These are phyloP conservation scores for Ormyrus nitidulus DNA, from an alignment of 2,888 invertebrate genomes.

Conservation along the genomic window DNA sequence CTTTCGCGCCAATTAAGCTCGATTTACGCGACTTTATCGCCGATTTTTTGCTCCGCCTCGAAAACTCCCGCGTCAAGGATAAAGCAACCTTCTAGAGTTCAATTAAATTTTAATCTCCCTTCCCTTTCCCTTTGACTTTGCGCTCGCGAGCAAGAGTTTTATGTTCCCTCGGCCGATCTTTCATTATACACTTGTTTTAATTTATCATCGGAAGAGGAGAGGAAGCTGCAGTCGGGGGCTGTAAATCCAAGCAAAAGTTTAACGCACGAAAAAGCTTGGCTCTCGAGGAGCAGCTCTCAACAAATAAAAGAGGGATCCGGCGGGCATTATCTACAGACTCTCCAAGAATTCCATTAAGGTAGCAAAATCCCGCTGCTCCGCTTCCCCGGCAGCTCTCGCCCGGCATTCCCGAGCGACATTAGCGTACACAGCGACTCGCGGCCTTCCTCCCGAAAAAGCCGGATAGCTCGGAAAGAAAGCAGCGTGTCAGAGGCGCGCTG, in stretches of 20 bases:
- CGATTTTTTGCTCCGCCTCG: constrained; percentile 34
- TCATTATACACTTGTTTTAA: too few species aligned
- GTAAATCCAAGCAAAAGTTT: not conserved
- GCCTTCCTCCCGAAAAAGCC: not conserved
- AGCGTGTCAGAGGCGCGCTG: not conserved
- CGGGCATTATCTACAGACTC: constrained; percentile 27
- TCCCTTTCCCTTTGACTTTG: constrained; percentile 7
- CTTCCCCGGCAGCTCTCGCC: not conserved
- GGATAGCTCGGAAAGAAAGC: not conserved
- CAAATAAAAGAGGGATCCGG: constrained; percentile 17
- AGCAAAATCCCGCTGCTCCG: constrained; percentile 11
- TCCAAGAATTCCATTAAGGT: constrained; percentile 32
- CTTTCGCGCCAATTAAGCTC: constrained; percentile 50
- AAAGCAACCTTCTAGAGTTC: not conserved
- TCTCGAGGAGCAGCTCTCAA: not conserved
- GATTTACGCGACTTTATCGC: constrained; percentile 49
- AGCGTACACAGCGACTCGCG: not conserved
- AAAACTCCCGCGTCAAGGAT: constrained; percentile 26
- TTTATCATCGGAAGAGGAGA: too few species aligned
- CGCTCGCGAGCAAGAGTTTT: constrained; percentile 5
- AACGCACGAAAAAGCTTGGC: not conserved
- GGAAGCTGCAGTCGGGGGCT: too few species aligned
- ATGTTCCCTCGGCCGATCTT: not conserved
- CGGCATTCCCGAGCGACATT: constrained; percentile 31
- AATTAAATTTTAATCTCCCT: constrained; percentile 30